These are phyloP conservation scores for Chrysaora quinquecirrha DNA, from an alignment of 30 jellyfish, hydroid and myxozoan genomes.

Conservation along the genomic window DNA sequence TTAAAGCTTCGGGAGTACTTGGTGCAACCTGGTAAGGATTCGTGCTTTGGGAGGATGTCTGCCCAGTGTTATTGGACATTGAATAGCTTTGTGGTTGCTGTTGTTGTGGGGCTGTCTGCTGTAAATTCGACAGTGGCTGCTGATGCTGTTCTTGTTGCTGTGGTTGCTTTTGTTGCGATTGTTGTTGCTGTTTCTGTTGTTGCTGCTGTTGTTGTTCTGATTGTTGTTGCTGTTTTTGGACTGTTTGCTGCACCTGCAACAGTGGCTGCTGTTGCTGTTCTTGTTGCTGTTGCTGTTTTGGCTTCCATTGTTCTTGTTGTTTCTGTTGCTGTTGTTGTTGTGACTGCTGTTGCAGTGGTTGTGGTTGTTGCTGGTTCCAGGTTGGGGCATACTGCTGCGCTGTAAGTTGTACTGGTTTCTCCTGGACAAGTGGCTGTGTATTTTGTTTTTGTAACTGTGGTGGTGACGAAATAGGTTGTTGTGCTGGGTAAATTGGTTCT, in stretches of 20 bases:
- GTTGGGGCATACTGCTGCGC: neutral
- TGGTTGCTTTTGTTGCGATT: conserved; percentile 16
- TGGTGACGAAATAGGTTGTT: neutral
- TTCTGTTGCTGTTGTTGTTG: conserved; percentile 29
- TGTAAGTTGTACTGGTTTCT: neutral
- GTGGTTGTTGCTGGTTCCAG: neutral
- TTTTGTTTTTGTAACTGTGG: too few species aligned
- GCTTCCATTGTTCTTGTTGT: conserved; percentile 16
- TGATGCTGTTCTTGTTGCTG: conserved; percentile 32
- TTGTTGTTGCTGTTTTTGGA: conserved; percentile 9
- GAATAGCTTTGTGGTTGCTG: neutral
- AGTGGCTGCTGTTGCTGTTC: conserved; percentile 9
- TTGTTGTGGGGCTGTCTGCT: neutral
- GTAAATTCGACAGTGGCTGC: neutral
- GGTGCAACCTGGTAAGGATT: neutral
- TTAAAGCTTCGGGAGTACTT: neutral
- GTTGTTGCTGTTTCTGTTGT: neutral
- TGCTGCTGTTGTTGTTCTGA: neutral
- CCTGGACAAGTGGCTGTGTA: too few species aligned
- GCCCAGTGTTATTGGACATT: neutral
- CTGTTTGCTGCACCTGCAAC: conserved; percentile 14
- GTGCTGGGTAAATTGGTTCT: conserved; percentile 44
- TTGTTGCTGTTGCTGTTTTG: neutral
- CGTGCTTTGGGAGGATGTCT: neutral
- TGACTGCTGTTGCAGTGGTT: conserved; percentile 5